Percentiles rank a stretch among this genome's conserved stretches.
These are phyloP conservation scores for Perca flavescens DNA, from an alignment of 2,113 vertebrate genomes.

Conservation along the genomic window DNA sequence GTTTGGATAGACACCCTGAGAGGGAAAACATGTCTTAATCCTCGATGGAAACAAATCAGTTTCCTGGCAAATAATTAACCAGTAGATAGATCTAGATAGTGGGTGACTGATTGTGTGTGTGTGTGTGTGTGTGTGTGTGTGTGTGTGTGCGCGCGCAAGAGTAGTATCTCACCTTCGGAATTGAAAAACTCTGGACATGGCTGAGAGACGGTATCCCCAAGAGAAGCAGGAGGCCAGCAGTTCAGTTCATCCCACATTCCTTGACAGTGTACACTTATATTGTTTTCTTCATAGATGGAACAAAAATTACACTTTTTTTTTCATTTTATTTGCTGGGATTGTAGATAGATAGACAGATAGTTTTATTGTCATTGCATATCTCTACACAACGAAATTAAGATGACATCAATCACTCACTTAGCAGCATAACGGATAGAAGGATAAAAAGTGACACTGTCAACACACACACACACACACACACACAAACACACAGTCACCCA, in stretches of 20 bases:
- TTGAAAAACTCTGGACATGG: constrained; percentile 89
- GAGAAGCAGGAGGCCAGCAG: constrained; percentile 89
- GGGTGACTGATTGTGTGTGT: neutral
- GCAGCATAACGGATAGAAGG: too few relatives aligned
- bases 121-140: neutral
- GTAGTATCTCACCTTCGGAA: constrained; percentile 74
- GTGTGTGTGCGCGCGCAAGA: neutral
- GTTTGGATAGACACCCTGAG: constrained; percentile 45
- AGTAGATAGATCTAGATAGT: constrained; percentile 18
- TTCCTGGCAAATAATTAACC: constrained; percentile 60
- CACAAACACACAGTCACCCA: too few relatives aligned
- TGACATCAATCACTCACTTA: too few relatives aligned
- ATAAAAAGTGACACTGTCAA: too few relatives aligned
- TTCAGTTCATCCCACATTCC: constrained; percentile 92
- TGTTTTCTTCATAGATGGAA: constrained; percentile 33
- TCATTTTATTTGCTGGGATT: neutral
- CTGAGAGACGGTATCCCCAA: constrained; percentile 85
- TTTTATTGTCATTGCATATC: too few relatives aligned
- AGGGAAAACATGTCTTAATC: constrained; percentile 14
- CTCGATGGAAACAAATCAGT: constrained; percentile 45
- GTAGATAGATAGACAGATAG: too few relatives aligned
- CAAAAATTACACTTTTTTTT: neutral
- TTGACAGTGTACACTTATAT: constrained; percentile 78
- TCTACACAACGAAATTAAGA: too few relatives aligned
- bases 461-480: too few relatives aligned